Base-by-base conservation (phyloP, 2,113 vertebrate genomes). In the Pterocles burchelli region DNA sequence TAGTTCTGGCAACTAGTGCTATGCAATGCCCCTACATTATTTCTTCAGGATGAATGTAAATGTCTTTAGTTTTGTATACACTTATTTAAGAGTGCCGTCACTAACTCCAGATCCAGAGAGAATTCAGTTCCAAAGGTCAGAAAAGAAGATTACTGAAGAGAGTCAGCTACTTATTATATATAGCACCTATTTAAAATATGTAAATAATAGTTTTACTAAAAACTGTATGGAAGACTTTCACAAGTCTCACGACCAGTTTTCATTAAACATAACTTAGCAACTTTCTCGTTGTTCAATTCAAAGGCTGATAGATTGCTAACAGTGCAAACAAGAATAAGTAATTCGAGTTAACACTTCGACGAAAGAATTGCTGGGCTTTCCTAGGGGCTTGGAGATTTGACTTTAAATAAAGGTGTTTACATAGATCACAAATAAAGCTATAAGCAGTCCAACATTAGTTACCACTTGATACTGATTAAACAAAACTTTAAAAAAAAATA, bases 161-260 rank as follows among this genome's bases (percentile, higher is more conserved):
- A 43, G 4, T 33, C 31, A 78, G 16, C 22, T 78, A 72, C 26
- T 55, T 66, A 33, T 14, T 48, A 43, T 16, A 67, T 13, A 72
- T 7, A 77, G 21, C 21, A 73, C 8, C 10, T 46, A 54, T 28
- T 88, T 41, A 54, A 66, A 76, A 58, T 21, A 54, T 19, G n/a
- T 46, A 17, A 52, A 34, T 52, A 67, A 67, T 22, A 52, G 57
- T 16, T 31, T 61, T 72, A 63, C 36, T 62, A 33, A n/a, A 66
- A 54, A 49, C 26, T 29, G 11, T 26, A 55, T 9, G 8, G 48
- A 67, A 92, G 34, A 54, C n/a, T 52, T 57, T 10, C 21, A 57
- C 2, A 1, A 43, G 17, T 43, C n/a, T 61, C 52, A 16, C 0
- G 0, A 73, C 11, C 21, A 54, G 29, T 43, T 54, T 61, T 21